A percentile compares a stretch with the other conserved stretches of the same genome.
These are phyloP conservation scores for Mystacornis crossleyi DNA, from an alignment of 2,113 vertebrate species.

Conservation along the genomic window DNA sequence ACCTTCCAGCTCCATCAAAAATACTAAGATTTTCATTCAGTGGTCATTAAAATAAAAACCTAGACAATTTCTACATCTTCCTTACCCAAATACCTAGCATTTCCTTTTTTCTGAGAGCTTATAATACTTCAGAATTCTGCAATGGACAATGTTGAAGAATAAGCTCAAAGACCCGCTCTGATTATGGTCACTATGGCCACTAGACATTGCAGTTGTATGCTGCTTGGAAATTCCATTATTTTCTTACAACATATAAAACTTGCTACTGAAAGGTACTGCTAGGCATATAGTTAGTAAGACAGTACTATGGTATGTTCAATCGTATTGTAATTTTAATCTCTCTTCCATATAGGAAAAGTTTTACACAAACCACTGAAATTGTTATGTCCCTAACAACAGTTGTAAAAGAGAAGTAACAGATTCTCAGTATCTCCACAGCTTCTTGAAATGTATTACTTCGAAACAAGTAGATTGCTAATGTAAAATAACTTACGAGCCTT, in stretches of 20 bases:
- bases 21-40: neutral
- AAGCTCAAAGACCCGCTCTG: accelerated
- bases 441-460: neutral
- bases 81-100: neutral
- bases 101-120: neutral
- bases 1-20: neutral
- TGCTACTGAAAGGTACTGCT: neutral
- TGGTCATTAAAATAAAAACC: neutral
- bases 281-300: neutral
- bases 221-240: neutral
- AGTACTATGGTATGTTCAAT: neutral
- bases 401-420: neutral
- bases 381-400: neutral
- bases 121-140: neutral
- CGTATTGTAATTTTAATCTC: neutral
- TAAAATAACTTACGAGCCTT: neutral
- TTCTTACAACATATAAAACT: neutral
- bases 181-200: accelerated
- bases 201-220: neutral
- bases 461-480: neutral
- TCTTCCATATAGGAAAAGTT: neutral
- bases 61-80: neutral
- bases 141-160: neutral
- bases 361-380: neutral
- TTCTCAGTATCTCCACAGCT: neutral